These are phyloP conservation scores for Caenorhabditis sulstoni DNA, from an alignment of 2,888 invertebrate genomes.

Conservation along the genomic window DNA sequence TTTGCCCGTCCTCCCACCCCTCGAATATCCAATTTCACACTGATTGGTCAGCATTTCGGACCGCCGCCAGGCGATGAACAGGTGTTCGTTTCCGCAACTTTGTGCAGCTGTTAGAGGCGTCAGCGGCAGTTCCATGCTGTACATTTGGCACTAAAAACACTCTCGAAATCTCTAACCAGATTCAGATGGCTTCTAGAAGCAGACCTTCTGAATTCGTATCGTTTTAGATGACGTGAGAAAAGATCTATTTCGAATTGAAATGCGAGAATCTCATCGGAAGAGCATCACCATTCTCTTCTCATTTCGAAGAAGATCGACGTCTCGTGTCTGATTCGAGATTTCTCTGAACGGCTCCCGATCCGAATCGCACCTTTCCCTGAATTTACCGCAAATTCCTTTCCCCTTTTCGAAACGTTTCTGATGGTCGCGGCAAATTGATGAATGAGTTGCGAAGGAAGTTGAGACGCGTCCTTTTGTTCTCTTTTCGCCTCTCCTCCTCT, in stretches of 20 bases:
- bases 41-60: constrained; percentile 22
- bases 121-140: no score
- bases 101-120: constrained; percentile 27
- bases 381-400: not conserved
- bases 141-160: not conserved
- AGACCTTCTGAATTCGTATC: constrained; percentile 1
- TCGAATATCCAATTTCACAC: constrained; percentile 32
- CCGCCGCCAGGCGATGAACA: constrained; percentile 37
- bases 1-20: constrained; percentile 15
- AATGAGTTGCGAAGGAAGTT: constrained; percentile 39
- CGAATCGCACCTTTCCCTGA: not conserved
- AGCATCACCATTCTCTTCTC: constrained; percentile 1
- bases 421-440: constrained; percentile 38
- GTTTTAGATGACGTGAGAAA: no score
- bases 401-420: not conserved
- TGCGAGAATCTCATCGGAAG: constrained; percentile 9
- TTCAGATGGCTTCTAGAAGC: not conserved
- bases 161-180: not conserved
- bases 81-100: constrained; percentile 44
- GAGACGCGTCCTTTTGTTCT: constrained; percentile 44
- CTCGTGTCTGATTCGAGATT: no score
- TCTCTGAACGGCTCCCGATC: no score
- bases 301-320: not conserved
- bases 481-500: not conserved
- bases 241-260: constrained; percentile 37